Evolutionary conservation across 2,113 vertebrate genomes (phyloP).

Genomic region (Gnathonemus longibarbis): DNA sequence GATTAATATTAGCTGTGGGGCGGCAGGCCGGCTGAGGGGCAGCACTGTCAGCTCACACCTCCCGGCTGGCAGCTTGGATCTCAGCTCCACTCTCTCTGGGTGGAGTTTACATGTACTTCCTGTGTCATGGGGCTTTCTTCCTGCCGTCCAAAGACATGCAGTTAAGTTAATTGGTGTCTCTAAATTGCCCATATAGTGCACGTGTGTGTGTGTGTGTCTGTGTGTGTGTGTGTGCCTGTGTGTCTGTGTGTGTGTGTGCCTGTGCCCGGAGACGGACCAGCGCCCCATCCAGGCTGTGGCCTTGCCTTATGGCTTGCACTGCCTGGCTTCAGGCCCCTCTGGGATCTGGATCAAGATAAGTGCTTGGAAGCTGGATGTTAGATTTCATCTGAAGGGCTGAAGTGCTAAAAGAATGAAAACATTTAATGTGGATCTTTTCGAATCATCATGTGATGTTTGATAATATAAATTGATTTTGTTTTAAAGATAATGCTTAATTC

Average conservation of each 20-base stretch:
- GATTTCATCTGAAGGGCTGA: not conserved
- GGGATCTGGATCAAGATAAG: not conserved
- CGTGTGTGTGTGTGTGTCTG: not conserved
- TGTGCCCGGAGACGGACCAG: not conserved
- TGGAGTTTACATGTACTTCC: not conserved
- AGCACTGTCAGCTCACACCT: not conserved
- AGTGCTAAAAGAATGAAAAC: not conserved
- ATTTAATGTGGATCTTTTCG: not conserved
- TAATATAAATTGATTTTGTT: not conserved
- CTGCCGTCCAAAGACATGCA: not conserved
- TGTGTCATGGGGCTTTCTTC: not conserved
- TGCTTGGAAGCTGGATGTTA: not conserved
- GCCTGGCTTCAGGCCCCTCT: not conserved
- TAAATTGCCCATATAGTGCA: not conserved
- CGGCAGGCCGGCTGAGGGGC: not conserved
- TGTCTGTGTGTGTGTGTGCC: not conserved
- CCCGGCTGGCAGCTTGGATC: not conserved
- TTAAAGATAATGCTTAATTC: not conserved
- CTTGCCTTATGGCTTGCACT: not conserved
- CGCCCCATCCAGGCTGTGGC: not conserved
- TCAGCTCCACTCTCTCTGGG: not conserved
- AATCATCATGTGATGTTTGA: not conserved
- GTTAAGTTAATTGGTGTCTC: not conserved
- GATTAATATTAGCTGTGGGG: not conserved
- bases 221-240: not conserved